Evolutionary conservation across 2,888 invertebrate genomes (phyloP).

Genomic region (Pammene fasciana): DNA sequence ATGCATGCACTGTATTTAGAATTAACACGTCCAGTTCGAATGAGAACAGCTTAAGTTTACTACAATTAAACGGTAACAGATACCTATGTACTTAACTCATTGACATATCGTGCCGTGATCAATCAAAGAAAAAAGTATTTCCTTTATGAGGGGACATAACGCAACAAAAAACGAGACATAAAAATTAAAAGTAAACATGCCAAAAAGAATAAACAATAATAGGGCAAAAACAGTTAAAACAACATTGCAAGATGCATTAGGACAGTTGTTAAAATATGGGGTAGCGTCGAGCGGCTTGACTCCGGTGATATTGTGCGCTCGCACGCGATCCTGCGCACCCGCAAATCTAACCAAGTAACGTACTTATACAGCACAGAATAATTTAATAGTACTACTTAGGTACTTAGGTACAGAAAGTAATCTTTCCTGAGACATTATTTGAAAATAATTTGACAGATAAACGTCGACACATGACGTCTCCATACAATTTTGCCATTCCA

Average conservation of each 20-base stretch:
- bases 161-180: slow-evolving; percentile 60
- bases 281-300: slow-evolving; percentile 74
- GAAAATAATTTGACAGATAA: no score
- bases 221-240: slow-evolving; percentile 81
- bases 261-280: slow-evolving; percentile 84
- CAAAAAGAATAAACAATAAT: slow-evolving; percentile 78
- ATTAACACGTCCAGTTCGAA: slow-evolving; percentile 15
- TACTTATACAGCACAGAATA: no score
- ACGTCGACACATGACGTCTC: no score
- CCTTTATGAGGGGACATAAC: slow-evolving; percentile 42
- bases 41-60: slow-evolving; percentile 8
- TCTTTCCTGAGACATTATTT: no score
- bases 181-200: slow-evolving; percentile 81
- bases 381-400: no score
- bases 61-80: slow-evolving; percentile 21
- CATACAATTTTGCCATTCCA: no score
- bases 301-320: slow-evolving; percentile 71
- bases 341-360: slow-evolving; percentile 12
- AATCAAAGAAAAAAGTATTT: slow-evolving; percentile 49
- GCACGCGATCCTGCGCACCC: slow-evolving; percentile 67
- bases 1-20: slow-evolving; percentile 29
- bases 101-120: slow-evolving; percentile 45
- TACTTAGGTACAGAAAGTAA: no score
- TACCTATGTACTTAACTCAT: slow-evolving; percentile 7
- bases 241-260: slow-evolving; percentile 84